Conservation (phyloP, 2,888 invertebrate genomes). For the Acrobasis suavella region DNA sequence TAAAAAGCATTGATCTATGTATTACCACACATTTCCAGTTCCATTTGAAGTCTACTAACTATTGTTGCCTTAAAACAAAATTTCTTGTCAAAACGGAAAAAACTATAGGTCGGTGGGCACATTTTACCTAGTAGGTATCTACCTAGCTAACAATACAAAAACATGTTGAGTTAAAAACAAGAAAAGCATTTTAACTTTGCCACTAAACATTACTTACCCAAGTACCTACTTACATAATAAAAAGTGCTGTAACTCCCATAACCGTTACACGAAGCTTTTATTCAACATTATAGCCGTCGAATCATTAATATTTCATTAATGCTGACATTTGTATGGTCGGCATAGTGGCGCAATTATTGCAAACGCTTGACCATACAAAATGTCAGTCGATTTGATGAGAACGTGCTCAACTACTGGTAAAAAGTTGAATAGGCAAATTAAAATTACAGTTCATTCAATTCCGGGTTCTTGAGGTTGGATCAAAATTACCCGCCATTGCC, state of each 20-base stretch:
- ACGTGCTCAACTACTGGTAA: conserved; percentile 6
- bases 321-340: conserved; percentile 21
- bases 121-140: too few relatives aligned
- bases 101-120: too few relatives aligned
- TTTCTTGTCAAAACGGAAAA: too few relatives aligned
- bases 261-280: not conserved
- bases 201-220: not conserved
- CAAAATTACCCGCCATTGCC: too few relatives aligned
- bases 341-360: conserved; percentile 21
- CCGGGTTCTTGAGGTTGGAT: too few relatives aligned
- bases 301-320: conserved; percentile 19
- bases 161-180: not conserved
- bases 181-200: conserved; percentile 1
- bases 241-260: not conserved
- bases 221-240: not conserved
- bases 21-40: too few relatives aligned
- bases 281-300: not conserved
- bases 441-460: too few relatives aligned
- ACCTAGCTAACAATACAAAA: not conserved
- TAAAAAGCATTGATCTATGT: too few relatives aligned
- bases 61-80: too few relatives aligned
- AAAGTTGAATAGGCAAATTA: not conserved
- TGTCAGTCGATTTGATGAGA: conserved; percentile 14
- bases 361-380: conserved; percentile 19
- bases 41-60: too few relatives aligned